Conservation (phyloP, 2,113 vertebrate genomes). For the Falco punctatus region DNA sequence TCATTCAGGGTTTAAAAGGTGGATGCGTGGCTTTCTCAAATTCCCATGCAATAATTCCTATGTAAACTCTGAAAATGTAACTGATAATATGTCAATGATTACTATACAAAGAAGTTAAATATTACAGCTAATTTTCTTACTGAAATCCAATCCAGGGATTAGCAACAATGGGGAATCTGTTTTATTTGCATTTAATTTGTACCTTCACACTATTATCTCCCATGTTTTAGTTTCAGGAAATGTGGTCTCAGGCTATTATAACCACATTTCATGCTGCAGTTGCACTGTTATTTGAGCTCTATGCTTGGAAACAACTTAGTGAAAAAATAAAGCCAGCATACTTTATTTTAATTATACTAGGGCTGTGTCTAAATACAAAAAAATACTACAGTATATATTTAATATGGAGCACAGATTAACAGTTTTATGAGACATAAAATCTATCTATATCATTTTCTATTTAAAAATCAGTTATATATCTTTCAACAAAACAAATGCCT, state of each 20-base stretch:
- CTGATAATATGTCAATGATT: conserved; percentile 65
- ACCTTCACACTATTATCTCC: conserved; percentile 80
- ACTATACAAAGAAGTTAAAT: conserved; percentile 68
- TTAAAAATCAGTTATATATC: conserved; percentile 76
- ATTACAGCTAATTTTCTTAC: conserved; percentile 69
- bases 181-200: conserved; percentile 87
- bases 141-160: conserved; percentile 77
- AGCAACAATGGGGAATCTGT: conserved; percentile 77
- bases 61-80: conserved; percentile 62
- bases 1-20: conserved; percentile 15
- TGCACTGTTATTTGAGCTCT: conserved; percentile 79
- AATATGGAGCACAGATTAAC: conserved; percentile 79
- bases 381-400: conserved; percentile 75
- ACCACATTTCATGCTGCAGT: conserved; percentile 80
- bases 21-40: conserved; percentile 24
- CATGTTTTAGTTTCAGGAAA: conserved; percentile 80
- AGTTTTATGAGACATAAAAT: conserved; percentile 80
- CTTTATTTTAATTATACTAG: conserved; percentile 83
- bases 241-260: conserved; percentile 80
- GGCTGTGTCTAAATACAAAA: conserved; percentile 75
- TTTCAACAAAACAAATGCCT: conserved; percentile 75
- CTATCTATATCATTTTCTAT: conserved; percentile 79
- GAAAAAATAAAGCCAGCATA: conserved; percentile 76
- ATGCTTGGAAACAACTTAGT: conserved; percentile 71
- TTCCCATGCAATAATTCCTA: conserved; percentile 39